Evolutionary conservation across 2,113 vertebrate species (phyloP).

Genomic region (Ctenomys sociabilis): DNA sequence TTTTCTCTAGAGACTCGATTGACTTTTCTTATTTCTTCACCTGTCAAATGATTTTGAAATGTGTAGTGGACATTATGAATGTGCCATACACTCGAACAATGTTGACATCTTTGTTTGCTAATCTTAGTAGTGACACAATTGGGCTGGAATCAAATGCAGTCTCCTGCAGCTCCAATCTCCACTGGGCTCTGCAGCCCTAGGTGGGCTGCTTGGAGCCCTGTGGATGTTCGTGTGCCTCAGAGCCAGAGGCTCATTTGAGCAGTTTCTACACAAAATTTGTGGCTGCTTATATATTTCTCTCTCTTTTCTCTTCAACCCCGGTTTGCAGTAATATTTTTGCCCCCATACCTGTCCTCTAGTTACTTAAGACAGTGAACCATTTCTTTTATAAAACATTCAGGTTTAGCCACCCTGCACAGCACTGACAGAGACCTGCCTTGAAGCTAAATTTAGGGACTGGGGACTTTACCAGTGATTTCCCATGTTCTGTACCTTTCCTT

Average conservation of each 20-base stretch:
- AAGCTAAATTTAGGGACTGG: background rate
- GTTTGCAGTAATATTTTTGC: background rate
- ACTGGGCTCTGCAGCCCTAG: background rate
- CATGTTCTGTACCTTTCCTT: background rate
- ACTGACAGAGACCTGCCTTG: background rate
- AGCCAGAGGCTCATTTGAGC: background rate
- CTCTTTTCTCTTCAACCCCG: background rate
- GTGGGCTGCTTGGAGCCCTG: background rate
- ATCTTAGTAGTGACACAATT: background rate
- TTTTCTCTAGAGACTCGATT: background rate
- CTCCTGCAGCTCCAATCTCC: background rate
- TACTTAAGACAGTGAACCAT: background rate
- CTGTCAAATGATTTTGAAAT: background rate
- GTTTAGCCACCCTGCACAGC: background rate
- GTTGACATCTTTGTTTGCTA: background rate
- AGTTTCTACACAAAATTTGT: background rate
- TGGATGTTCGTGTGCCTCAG: rapidly evolving
- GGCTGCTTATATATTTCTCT: background rate
- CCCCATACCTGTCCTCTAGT: background rate
- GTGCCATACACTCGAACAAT: background rate
- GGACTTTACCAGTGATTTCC: background rate
- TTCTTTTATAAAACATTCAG: background rate
- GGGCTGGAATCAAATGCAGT: background rate
- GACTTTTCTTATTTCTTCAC: background rate
- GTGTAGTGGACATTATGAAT: background rate